phyloP scores from a whole-genome alignment of 2,113 vertebrate species.

The Glaucidium brasilianum region DNA sequence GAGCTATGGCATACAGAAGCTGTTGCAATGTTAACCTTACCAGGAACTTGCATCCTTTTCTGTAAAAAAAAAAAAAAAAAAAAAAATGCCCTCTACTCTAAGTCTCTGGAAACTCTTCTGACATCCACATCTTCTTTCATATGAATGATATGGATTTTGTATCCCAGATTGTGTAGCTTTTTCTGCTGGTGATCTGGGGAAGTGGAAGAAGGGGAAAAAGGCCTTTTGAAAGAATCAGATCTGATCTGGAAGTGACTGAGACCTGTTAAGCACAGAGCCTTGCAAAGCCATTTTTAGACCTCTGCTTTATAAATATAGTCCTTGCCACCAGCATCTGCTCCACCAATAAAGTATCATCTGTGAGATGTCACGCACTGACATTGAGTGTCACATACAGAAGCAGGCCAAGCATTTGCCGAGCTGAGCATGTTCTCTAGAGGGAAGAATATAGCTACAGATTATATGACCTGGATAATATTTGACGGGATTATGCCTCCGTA shows the following conservation, averaged over 20 bases:
- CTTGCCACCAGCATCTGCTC: constrained; percentile 40
- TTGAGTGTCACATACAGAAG: neutral
- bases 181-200: neutral
- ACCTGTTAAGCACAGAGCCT: neutral
- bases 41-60: neutral
- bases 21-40: neutral
- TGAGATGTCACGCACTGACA: constrained; percentile 15
- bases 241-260: neutral
- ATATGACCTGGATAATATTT: constrained; percentile 32
- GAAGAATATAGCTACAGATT: constrained; percentile 2
- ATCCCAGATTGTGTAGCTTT: neutral
- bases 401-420: neutral
- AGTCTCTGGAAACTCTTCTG: neutral
- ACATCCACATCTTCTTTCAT: neutral
- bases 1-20: neutral
- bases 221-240: neutral
- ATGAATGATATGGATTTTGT: accelerated
- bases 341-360: constrained; percentile 41
- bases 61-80: too few species aligned
- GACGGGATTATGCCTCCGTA: constrained; percentile 27
- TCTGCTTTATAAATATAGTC: constrained; percentile 9
- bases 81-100: too few species aligned
- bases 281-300: constrained; percentile 11
- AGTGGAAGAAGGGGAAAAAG: neutral
- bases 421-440: neutral